Evolutionary conservation across 2,113 vertebrate species (phyloP), one percentile per base, ranked within the genome.

Genomic region (Penelope pileata): DNA sequence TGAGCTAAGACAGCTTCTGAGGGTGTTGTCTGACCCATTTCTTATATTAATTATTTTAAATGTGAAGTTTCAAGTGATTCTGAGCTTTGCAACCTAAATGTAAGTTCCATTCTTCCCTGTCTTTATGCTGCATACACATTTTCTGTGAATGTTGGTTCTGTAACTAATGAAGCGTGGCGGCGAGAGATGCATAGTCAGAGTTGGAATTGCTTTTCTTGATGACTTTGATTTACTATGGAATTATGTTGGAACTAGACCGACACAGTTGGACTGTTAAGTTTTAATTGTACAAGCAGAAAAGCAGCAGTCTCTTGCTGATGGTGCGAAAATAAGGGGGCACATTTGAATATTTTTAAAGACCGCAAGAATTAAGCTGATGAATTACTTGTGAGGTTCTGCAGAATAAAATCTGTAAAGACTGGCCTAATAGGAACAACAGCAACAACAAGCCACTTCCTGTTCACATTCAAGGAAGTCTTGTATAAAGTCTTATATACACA

Each of bases 341-440:
- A 86, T 81, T 95, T 92, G 91, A 92, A 47, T 69, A 85, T 83
- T 93, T 96, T 67, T 84, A 74, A 96, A 94, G 53, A 53, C 80
- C 83, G 94, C 18, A 29, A 77, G 63, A 51, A 84, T 79, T 92
- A 85, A 81, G 29, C 70, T 60, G 36, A 79, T 86, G 91, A 94
- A 76, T 60, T 67, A 56, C 43, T 86, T 7, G 16, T 63, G 45
- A 87, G 64, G 87, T 83, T 94, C 63, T 80, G 78, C 74, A 70
- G 67, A 66, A 88, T 17, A 89, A 89, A 95, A 85, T 23, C 26
- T 89, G 16, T 77, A 91, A 85, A 89, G 5, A 36, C 26, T 70
- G n/a, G 16, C 77, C 32, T 70, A 76, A 62, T n/a, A 83, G 42
- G 40, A 93, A 58, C 54, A 82, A 63, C 16, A 40, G 34, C 24